Evolutionary conservation across 1,140 invertebrate genomes (phyloP).

Genomic region (Scaptomyza montana): DNA sequence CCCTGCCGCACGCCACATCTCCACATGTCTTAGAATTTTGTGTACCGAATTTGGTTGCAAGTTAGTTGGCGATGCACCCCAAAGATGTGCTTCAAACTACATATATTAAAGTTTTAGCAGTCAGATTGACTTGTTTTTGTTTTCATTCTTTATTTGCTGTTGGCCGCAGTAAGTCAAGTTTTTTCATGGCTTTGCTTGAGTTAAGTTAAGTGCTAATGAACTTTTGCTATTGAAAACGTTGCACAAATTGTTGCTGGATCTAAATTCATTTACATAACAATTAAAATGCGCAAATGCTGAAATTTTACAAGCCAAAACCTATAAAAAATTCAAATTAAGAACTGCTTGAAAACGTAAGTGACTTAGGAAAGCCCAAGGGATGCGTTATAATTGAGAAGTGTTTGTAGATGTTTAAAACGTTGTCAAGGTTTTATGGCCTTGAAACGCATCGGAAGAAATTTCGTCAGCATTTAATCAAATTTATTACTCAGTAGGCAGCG

Average conservation of each 20-base stretch:
- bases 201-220: constrained; percentile 73
- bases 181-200: background rate
- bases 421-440: background rate
- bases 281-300: constrained; percentile 57
- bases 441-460: background rate
- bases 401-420: constrained; percentile 22
- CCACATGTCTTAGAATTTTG: too few species aligned
- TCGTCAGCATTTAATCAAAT: constrained; percentile 11
- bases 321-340: background rate
- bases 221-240: constrained; percentile 63
- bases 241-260: constrained; percentile 60
- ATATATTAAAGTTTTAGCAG: too few species aligned
- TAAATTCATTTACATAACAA: constrained; percentile 54
- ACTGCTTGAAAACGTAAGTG: constrained; percentile 10
- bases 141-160: constrained; percentile 1
- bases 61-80: too few species aligned
- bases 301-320: constrained; percentile 11
- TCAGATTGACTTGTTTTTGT: constrained; percentile 19
- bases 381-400: too few species aligned
- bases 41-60: too few species aligned
- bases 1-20: too few species aligned
- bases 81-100: too few species aligned
- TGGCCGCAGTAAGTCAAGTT: constrained; percentile 13
- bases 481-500: constrained; percentile 23
- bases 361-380: background rate